phyloP scores from a whole-genome alignment of 2,888 invertebrate species.

The Osmoderma eremita region DNA sequence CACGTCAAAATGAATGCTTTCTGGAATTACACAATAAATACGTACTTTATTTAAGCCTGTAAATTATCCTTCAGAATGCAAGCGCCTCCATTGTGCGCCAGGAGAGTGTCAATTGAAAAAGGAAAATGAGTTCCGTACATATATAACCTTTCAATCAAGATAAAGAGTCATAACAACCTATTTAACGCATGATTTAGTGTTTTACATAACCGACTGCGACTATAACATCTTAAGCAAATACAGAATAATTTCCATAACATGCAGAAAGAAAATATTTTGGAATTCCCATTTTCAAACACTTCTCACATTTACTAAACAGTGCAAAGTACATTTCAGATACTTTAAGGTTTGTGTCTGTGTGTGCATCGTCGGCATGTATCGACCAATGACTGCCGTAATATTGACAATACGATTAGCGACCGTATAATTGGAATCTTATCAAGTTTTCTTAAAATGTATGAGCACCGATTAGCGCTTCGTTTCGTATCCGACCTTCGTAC shows the following conservation, averaged over 20 bases:
- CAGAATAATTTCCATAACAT: slow-evolving; percentile 10
- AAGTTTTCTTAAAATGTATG: slow-evolving; percentile 17
- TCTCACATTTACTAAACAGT: neutral
- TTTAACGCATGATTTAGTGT: neutral
- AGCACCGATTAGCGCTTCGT: slow-evolving; percentile 13
- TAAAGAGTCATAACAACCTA: slow-evolving; percentile 1
- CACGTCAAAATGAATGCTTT: too few species aligned
- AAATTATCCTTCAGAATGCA: too few species aligned
- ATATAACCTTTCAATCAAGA: slow-evolving; percentile 9
- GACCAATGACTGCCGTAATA: slow-evolving; percentile 27
- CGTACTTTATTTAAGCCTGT: too few species aligned
- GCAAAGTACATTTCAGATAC: slow-evolving; percentile 13
- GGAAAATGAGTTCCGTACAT: neutral
- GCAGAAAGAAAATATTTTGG: slow-evolving; percentile 31
- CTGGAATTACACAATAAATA: too few species aligned
- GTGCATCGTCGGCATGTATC: slow-evolving; percentile 2
- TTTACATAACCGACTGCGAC: neutral
- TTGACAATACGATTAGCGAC: slow-evolving; percentile 24
- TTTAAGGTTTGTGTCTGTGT: neutral
- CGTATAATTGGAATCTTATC: slow-evolving; percentile 14
- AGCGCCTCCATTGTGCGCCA: too few species aligned
- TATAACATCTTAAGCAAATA: slow-evolving; percentile 17
- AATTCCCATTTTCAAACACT: slow-evolving; percentile 26
- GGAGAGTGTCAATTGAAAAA: too few species aligned
- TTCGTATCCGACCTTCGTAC: slow-evolving; percentile 19